These are phyloP conservation scores for Hylaeus anthracinus DNA, from an alignment of 1,140 invertebrate species.

Conservation along the genomic window DNA sequence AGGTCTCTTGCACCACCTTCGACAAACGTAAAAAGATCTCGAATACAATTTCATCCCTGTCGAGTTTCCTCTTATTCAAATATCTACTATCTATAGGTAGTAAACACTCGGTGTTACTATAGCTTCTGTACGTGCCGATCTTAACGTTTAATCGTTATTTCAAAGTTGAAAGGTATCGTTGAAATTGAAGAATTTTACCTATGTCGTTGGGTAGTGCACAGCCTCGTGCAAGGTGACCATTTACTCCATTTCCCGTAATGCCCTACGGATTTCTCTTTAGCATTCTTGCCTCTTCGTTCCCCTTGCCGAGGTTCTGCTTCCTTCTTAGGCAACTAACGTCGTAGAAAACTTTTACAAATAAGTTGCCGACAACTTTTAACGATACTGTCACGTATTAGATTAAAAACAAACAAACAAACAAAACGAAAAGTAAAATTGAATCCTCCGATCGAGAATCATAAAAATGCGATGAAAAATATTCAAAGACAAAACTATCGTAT, in stretches of 20 bases:
- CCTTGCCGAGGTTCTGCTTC: slow-evolving; percentile 73
- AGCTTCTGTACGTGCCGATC: no score
- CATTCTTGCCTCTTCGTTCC: slow-evolving; percentile 61
- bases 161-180: neutral
- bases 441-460: no score
- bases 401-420: no score
- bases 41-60: no score
- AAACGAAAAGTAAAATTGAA: no score
- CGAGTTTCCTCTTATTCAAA: no score
- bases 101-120: no score
- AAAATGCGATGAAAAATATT: no score
- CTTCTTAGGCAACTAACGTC: slow-evolving; percentile 56
- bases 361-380: neutral
- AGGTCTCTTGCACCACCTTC: slow-evolving; percentile 87
- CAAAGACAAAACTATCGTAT: no score
- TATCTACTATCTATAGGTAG: no score
- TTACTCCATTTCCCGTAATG: slow-evolving; percentile 84
- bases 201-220: slow-evolving; percentile 83
- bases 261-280: slow-evolving; percentile 64
- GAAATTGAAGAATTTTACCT: slow-evolving; percentile 71
- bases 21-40: neutral
- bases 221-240: slow-evolving; percentile 83
- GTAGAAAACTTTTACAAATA: neutral
- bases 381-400: no score
- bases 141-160: neutral